These are phyloP conservation scores for Macrophya annulata DNA, from an alignment of 2,888 invertebrate species.

Conservation along the genomic window DNA sequence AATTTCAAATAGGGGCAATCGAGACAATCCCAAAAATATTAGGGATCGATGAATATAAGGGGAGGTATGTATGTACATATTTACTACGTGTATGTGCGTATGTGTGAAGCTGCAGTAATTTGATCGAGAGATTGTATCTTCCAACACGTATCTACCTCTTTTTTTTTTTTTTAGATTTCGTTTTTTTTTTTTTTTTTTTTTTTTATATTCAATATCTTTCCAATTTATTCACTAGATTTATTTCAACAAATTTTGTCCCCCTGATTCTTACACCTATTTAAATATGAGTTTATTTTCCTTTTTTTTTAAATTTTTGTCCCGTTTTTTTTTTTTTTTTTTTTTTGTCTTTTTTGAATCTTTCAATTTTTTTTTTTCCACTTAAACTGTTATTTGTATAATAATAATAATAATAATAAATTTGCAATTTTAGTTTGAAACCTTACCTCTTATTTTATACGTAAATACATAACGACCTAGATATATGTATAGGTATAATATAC, in stretches of 20 bases:
- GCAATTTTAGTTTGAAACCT: neutral
- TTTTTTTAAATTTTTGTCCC: neutral
- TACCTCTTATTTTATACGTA: neutral
- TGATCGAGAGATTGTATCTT: slow-evolving; percentile 1
- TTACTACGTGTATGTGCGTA: neutral
- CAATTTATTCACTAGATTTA: neutral
- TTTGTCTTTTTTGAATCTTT: neutral
- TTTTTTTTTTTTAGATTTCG: neutral
- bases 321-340: neutral
- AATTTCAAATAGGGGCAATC: slow-evolving; percentile 5
- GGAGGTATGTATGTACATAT: no score
- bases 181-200: neutral
- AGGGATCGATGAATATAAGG: neutral
- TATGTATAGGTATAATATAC: no score
- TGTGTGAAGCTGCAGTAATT: no score
- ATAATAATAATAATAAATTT: neutral
- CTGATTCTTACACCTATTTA: neutral
- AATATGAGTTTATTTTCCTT: no score
- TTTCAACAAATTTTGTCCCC: neutral
- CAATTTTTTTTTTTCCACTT: neutral
- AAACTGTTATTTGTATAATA: neutral
- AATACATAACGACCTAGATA: neutral
- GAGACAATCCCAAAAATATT: neutral
- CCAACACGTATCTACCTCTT: neutral
- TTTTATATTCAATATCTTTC: neutral